A percentile compares a stretch with the other conserved stretches of the same genome.
These are phyloP conservation scores for Seriola dumerili DNA, from an alignment of 2,113 vertebrate genomes.

Conservation along the genomic window DNA sequence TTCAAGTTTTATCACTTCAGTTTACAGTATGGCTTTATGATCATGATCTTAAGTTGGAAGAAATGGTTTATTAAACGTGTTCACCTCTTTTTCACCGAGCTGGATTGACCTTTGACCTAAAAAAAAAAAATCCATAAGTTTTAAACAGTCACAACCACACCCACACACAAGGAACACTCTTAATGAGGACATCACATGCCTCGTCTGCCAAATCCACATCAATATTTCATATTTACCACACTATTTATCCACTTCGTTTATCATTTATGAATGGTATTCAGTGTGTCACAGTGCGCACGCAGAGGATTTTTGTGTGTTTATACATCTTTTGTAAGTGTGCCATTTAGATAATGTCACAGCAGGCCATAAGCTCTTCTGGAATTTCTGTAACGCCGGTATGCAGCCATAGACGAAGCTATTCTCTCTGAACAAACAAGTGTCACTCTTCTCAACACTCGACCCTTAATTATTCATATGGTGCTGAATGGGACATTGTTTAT, in stretches of 20 bases:
- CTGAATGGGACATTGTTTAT: constrained; percentile 84
- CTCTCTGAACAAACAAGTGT: constrained; percentile 75
- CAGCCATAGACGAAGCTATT: constrained; percentile 64
- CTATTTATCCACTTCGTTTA: constrained; percentile 75
- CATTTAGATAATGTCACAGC: constrained; percentile 82
- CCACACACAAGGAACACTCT: constrained; percentile 6
- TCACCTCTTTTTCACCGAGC: constrained; percentile 18
- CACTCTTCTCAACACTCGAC: constrained; percentile 60
- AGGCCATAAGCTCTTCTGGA: constrained; percentile 67
- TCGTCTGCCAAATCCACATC: constrained; percentile 64
- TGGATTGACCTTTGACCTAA: constrained; percentile 29
- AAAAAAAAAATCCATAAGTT: constrained; percentile 31
- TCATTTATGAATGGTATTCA: constrained; percentile 78
- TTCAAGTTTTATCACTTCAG: constrained; percentile 42
- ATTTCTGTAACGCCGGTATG: constrained; percentile 54
- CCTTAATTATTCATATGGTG: constrained; percentile 82
- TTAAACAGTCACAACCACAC: not conserved
- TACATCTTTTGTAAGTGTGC: constrained; percentile 72
- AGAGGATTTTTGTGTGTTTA: constrained; percentile 37
- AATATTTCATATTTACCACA: constrained; percentile 80
- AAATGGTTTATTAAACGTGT: constrained; percentile 45
- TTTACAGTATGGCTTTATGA: constrained; percentile 37
- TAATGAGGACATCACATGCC: constrained; percentile 62
- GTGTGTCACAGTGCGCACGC: constrained; percentile 33
- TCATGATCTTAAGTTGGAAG: constrained; percentile 18